phyloP scores from a whole-genome alignment of 2,797 vertebrate species.

The Novumbra hubbsi region DNA sequence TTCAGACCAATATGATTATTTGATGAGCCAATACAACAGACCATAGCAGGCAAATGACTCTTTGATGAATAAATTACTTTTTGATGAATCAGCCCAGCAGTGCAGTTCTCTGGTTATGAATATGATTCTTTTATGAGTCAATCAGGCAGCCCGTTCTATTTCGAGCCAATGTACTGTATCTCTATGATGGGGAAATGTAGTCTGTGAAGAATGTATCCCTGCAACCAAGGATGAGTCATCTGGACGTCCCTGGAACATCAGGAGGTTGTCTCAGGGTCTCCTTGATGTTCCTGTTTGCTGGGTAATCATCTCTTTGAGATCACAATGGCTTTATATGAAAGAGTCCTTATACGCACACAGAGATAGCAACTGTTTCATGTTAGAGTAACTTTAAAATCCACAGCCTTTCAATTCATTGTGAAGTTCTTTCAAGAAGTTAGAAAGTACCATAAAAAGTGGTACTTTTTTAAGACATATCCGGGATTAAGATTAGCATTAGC shows the following conservation, averaged over 20 bases:
- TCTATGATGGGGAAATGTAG: slow-evolving; percentile 28
- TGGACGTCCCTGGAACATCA: no score
- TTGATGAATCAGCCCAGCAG: slow-evolving; percentile 2
- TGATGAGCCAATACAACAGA: slow-evolving; percentile 49
- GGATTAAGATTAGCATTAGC: no score
- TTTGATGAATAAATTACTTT: slow-evolving; percentile 44
- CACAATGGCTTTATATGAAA: slow-evolving; percentile 7
- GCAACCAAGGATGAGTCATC: no score
- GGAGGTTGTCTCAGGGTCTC: no score
- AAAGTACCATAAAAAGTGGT: no score
- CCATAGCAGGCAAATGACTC: slow-evolving; percentile 27
- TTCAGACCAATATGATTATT: slow-evolving; percentile 42
- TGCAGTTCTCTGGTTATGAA: not conserved
- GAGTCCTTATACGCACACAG: not conserved
- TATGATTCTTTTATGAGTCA: slow-evolving; percentile 41
- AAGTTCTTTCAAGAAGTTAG: not conserved
- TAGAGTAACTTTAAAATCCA: slow-evolving; percentile 14
- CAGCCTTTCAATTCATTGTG: not conserved
- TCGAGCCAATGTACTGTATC: slow-evolving; percentile 38
- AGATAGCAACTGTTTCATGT: slow-evolving; percentile 46
- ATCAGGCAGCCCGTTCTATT: slow-evolving; percentile 43
- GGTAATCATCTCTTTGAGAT: slow-evolving; percentile 34
- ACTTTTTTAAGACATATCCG: no score
- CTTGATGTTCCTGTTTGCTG: no score
- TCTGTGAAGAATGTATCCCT: slow-evolving; percentile 36